Conservation (phyloP, 2,888 invertebrate genomes). For the Nowickia ferox region DNA sequence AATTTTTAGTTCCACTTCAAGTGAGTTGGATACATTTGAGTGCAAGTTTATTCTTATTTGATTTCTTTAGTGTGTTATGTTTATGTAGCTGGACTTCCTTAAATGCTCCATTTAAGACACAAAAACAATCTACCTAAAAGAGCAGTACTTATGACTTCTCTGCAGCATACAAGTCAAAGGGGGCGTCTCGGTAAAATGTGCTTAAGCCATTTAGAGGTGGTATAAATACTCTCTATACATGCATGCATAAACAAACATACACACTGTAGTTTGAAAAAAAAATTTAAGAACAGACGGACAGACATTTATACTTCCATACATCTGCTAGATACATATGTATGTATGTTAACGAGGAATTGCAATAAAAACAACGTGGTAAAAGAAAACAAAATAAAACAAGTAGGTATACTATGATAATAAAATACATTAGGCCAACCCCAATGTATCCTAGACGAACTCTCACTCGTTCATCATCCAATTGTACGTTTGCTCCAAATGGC, state of each 20-base stretch:
- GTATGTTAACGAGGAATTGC: conserved; percentile 25
- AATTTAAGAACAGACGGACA: conserved; percentile 37
- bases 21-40: conserved; percentile 45
- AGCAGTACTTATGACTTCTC: conserved; percentile 71
- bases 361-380: conserved; percentile 21
- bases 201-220: conserved; percentile 71
- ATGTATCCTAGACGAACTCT: conserved; percentile 75
- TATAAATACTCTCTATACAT: conserved; percentile 70
- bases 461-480: conserved; percentile 81
- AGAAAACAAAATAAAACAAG: conserved; percentile 73
- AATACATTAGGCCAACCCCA: conserved; percentile 77
- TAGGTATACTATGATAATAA: conserved; percentile 74
- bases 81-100: conserved; percentile 36
- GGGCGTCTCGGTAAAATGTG: conserved; percentile 71
- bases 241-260: conserved; percentile 30
- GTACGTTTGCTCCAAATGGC: conserved; percentile 79
- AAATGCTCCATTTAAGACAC: conserved; percentile 64
- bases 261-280: background rate
- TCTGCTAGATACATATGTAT: conserved; percentile 32
- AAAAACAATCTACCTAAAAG: conserved; percentile 32
- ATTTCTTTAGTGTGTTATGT: background rate
- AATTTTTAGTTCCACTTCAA: background rate
- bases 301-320: background rate
- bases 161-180: conserved; percentile 66
- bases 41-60: conserved; percentile 19